Evolutionary conservation across 2,797 vertebrate species (phyloP).

Genomic region (Sebastes oblongus): DNA sequence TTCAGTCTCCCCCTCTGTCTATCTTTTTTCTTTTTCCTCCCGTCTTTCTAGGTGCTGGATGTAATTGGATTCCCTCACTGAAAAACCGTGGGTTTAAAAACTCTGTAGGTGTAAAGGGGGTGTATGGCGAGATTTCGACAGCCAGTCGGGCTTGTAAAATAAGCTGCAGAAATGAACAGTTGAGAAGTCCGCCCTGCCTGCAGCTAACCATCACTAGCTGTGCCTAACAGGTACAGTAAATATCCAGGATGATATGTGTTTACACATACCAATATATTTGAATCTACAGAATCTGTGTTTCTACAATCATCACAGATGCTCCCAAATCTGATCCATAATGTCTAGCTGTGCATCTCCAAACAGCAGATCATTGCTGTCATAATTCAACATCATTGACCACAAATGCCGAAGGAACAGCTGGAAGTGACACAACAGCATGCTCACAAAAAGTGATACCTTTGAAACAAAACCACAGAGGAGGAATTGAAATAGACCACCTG

Average conservation of each 20-base stretch:
- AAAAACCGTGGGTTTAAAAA: constrained; percentile 61
- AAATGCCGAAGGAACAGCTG: not conserved
- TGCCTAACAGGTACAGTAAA: not conserved
- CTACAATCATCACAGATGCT: not conserved
- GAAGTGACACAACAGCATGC: not conserved
- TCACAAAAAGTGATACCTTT: not conserved
- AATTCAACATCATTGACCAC: not conserved
- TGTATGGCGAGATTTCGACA: not conserved
- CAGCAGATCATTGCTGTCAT: not conserved
- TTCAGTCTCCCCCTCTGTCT: constrained; percentile 19
- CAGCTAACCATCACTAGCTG: not conserved
- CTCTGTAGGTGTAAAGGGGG: not conserved
- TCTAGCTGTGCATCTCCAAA: not conserved
- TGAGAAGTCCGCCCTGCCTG: not conserved
- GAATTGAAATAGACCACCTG: not conserved
- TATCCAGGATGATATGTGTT: not conserved
- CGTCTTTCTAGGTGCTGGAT: constrained; percentile 49
- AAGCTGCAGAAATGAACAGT: constrained; percentile 20
- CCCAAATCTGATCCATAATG: not conserved
- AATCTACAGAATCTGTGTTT: not conserved
- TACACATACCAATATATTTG: not conserved
- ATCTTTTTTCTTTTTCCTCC: constrained; percentile 32
- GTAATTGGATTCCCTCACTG: constrained; percentile 72
- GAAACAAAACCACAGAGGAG: not conserved
- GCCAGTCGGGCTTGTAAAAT: constrained; percentile 39